Percentiles rank a stretch among this genome's conserved stretches.
These are phyloP conservation scores for Anas bernieri DNA, from an alignment of 2,797 vertebrate genomes.

Conservation along the genomic window DNA sequence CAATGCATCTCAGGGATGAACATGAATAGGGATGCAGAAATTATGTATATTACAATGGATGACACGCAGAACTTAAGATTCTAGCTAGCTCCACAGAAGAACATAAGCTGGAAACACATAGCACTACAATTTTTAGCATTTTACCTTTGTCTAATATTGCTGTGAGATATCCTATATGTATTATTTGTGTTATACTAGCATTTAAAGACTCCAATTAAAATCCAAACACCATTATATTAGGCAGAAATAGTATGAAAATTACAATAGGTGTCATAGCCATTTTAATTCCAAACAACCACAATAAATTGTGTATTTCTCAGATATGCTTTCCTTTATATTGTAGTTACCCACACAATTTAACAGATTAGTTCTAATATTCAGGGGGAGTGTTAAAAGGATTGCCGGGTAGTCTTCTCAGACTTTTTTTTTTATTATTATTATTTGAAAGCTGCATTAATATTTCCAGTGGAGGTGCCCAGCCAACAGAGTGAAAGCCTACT, in stretches of 20 bases:
- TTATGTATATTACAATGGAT: constrained; percentile 43
- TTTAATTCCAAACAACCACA: constrained; percentile 29
- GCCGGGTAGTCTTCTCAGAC: background rate
- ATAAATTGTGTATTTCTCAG: background rate
- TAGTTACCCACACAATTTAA: background rate
- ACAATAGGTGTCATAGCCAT: background rate
- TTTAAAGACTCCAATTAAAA: constrained; percentile 47
- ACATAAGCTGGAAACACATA: background rate
- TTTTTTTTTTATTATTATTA: background rate
- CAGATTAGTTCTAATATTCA: background rate
- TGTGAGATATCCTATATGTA: background rate
- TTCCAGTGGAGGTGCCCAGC: background rate
- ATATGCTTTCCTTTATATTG: background rate
- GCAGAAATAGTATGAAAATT: background rate
- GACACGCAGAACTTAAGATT: constrained; percentile 10
- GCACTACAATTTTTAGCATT: background rate
- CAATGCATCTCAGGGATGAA: constrained; percentile 45
- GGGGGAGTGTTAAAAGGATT: background rate
- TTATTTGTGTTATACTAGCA: background rate
- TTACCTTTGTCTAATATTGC: constrained; percentile 16
- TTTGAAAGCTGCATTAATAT: background rate
- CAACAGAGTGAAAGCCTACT: background rate
- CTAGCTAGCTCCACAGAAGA: background rate
- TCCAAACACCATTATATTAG: background rate
- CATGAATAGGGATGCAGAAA: constrained; percentile 59